Base-by-base conservation (phyloP, 2,888 invertebrate species). In the Gari tellinella region DNA sequence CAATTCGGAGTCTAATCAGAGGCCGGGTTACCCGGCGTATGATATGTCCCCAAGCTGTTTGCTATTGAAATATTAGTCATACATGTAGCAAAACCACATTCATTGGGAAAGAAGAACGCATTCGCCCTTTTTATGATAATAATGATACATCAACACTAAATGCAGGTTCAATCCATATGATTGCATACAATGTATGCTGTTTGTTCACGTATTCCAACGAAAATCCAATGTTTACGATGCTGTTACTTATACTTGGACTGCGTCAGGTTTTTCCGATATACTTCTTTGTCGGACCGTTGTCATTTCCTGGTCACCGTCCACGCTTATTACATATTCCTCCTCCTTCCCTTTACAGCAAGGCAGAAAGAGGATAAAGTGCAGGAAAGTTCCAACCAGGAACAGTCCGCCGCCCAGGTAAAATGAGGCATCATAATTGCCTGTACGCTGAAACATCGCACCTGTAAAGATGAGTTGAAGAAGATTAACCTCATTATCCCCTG, bases 371-470 rank as follows among this genome's bases (percentile, higher is more conserved):
- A 92, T 65, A 77, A 92, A 93, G 84, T 97, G 97, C 23, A 97
- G 95, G 19, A 96, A 86, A 0, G 97, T 96, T 14, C 98, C 95
- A 10, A 96, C 91, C 31, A 96, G 94, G 92, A 99, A 97, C 92
- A 98, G 95, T 0, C 94, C 95, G 3, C 97, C 97, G 2, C 98
- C 98, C 94, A 98, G 96, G 90, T 95, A 97, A 93, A 99, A 99
- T 14, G 98, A 96, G 41, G 96, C 94, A 90, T 95, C 95, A 91
- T 97, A 99, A 77, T 95, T 95, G 77, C 94, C 91, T 0, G 98
- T 98, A 1, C 95, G 94, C 92, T 99, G 98, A 90, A 96, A 98
- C 25, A 99, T 95, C 25, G 96, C 95, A 78, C 99, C 99, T 84
- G 96, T 95, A 82, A 96, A 68, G 31, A 4, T 53, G 25, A 68